Conservation (phyloP, 2,797 vertebrate genomes). For the Chlorospingus flavigularis region DNA sequence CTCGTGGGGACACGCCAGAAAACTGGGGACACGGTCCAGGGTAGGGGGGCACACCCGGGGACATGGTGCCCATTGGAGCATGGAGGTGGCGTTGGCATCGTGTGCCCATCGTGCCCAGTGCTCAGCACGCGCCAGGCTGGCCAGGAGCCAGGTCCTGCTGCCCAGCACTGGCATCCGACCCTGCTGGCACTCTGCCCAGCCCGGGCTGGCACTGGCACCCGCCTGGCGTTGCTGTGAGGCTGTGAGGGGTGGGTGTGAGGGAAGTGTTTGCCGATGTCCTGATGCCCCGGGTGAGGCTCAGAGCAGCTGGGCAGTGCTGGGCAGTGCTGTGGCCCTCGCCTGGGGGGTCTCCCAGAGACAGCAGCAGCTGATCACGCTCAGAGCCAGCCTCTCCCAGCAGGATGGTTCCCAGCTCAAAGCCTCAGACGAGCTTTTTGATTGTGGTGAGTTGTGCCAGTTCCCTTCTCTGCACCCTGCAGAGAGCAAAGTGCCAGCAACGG, state of each 20-base stretch:
- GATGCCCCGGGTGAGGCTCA: background rate
- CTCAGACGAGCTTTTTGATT: constrained; percentile 8
- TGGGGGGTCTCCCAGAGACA: background rate
- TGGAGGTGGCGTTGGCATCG: accelerated
- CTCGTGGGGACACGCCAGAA: accelerated
- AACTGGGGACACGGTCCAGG: accelerated
- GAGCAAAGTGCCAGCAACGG: background rate
- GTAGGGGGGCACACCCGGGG: accelerated
- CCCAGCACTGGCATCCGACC: background rate
- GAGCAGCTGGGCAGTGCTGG: background rate
- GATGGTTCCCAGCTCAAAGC: background rate
- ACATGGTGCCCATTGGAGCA: background rate
- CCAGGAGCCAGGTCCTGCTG: background rate
- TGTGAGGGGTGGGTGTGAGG: background rate
- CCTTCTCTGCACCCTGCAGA: background rate
- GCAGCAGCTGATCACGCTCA: accelerated
- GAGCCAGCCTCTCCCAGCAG: background rate
- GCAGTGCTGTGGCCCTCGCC: background rate
- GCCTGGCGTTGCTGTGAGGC: accelerated
- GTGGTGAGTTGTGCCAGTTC: background rate
- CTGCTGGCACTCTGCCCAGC: background rate
- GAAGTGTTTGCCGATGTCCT: accelerated
- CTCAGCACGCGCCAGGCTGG: background rate
- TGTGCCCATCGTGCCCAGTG: background rate
- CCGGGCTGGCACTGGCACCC: background rate